Percentiles rank a stretch among this genome's conserved stretches.
phyloP scores from a whole-genome alignment of 2,888 invertebrate genomes.

The Drosophila percnosoma region DNA sequence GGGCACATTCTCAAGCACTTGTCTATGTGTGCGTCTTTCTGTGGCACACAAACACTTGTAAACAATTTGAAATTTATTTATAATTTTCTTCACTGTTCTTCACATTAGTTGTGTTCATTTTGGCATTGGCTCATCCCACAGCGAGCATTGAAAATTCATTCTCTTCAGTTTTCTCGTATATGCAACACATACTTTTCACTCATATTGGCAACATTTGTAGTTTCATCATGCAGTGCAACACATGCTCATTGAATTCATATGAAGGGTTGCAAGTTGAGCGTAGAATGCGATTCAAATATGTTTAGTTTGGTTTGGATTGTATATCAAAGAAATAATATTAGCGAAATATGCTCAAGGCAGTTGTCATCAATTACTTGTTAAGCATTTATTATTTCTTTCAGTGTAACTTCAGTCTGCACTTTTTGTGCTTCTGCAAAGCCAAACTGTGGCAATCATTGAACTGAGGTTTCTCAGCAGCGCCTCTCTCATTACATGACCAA shows the following conservation, averaged over 20 bases:
- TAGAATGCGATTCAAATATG: neutral
- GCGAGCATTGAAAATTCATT: slow-evolving; percentile 53
- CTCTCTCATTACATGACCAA: slow-evolving; percentile 13
- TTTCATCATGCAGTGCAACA: slow-evolving; percentile 40
- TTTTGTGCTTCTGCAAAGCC: slow-evolving; percentile 35
- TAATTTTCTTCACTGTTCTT: slow-evolving; percentile 19
- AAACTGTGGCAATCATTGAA: slow-evolving; percentile 13
- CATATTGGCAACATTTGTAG: slow-evolving; percentile 50
- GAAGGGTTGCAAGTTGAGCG: neutral
- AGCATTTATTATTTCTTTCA: neutral
- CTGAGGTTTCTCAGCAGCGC: slow-evolving; percentile 25
- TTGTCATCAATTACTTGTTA: neutral
- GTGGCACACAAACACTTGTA: slow-evolving; percentile 29
- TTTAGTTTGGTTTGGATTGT: neutral
- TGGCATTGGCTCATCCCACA: slow-evolving; percentile 49
- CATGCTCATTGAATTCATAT: slow-evolving; percentile 45
- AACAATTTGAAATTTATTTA: neutral
- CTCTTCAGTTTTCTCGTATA: slow-evolving; percentile 7
- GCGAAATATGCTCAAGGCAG: neutral
- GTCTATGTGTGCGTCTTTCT: slow-evolving; percentile 34
- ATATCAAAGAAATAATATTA: neutral
- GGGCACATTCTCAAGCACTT: slow-evolving; percentile 49
- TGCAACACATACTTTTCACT: slow-evolving; percentile 12
- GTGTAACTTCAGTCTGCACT: slow-evolving; percentile 21
- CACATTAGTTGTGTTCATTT: slow-evolving; percentile 41